Conservation (phyloP, 30 jellyfish, hydroid and myxozoan genomes). For the Chrysaora quinquecirrha region DNA sequence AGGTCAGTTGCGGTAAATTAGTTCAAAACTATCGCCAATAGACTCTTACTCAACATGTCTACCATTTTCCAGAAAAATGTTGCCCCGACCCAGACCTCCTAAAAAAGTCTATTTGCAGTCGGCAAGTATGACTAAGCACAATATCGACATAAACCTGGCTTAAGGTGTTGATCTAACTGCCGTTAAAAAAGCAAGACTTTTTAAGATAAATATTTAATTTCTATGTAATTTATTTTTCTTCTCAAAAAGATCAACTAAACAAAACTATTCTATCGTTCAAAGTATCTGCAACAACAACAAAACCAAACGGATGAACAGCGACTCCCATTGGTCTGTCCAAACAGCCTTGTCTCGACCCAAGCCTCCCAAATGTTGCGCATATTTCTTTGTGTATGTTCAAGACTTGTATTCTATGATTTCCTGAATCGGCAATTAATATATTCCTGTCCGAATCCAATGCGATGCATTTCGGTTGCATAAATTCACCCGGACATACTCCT, state of each 20-base stretch:
- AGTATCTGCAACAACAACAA: conserved; percentile 72
- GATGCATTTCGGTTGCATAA: conserved; percentile 43
- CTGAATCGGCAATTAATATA: conserved; percentile 55
- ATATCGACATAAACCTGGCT: no score
- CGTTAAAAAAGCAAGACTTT: no score
- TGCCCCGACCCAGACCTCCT: no score
- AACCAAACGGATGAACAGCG: conserved; percentile 72
- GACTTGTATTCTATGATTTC: conserved; percentile 74
- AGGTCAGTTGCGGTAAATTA: no score
- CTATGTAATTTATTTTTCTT: no score
- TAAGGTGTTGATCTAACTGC: no score
- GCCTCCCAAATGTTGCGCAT: conserved; percentile 60
- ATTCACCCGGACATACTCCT: conserved; percentile 72
- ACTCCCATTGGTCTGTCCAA: conserved; percentile 63
- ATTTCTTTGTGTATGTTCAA: conserved; percentile 21
- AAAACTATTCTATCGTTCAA: conserved; percentile 54
- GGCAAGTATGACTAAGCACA: no score
- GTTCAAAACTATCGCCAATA: no score
- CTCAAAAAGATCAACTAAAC: conserved; percentile 43
- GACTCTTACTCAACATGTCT: no score
- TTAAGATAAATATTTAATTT: no score
- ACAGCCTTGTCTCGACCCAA: conserved; percentile 68
- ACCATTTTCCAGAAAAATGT: no score
- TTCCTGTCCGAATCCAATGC: conserved; percentile 51
- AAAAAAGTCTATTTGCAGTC: no score